Evolutionary conservation across 2,113 vertebrate genomes (phyloP).

Genomic region (Verasper variegatus): DNA sequence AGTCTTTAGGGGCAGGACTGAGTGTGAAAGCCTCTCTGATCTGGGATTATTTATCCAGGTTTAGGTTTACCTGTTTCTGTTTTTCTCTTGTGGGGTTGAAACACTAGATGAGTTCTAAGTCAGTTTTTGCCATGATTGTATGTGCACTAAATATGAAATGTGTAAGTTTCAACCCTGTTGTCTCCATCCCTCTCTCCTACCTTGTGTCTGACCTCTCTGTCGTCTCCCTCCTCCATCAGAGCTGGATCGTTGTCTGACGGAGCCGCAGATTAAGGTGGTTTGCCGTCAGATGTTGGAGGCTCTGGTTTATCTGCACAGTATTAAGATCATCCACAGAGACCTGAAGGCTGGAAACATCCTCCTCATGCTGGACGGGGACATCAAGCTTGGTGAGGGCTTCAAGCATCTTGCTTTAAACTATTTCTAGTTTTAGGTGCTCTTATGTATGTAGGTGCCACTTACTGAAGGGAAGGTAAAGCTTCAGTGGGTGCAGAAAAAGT

Average conservation of each 20-base stretch:
- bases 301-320: constrained; percentile 90
- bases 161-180: constrained; percentile 1
- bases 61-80: constrained; percentile 14
- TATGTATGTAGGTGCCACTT: neutral
- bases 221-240: constrained; percentile 77
- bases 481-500: no score
- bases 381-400: constrained; percentile 91
- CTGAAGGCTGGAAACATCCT: constrained; percentile 97
- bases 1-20: constrained; percentile 42
- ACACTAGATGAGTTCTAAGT: neutral
- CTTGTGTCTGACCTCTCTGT: neutral
- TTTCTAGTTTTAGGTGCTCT: neutral
- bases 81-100: neutral
- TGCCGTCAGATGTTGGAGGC: constrained; percentile 96
- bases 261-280: constrained; percentile 94
- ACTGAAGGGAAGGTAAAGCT: neutral
- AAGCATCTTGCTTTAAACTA: neutral
- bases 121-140: neutral
- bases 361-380: constrained; percentile 93
- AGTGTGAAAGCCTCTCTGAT: constrained; percentile 34
- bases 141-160: neutral
- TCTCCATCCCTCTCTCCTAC: neutral
- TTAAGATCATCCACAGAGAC: constrained; percentile 97
- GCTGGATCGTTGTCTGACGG: constrained; percentile 90
- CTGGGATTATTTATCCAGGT: neutral